Base-by-base conservation (phyloP, 2,113 vertebrate genomes). In the Pygoscelis adeliae region DNA sequence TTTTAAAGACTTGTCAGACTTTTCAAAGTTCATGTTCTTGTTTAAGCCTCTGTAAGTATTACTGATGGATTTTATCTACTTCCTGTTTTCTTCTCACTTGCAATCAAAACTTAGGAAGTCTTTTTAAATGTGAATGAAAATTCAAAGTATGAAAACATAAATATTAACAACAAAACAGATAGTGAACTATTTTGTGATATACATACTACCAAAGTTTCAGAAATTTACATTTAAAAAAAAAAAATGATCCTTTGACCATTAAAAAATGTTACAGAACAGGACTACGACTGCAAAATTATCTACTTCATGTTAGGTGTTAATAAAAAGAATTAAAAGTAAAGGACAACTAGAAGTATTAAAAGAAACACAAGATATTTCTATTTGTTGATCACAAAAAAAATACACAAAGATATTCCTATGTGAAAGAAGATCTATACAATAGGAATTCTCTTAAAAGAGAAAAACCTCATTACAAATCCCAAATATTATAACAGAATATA, bases 11-110 rank as follows among this genome's bases (percentile, higher is more conserved):
- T 95, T 63, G 50, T 27, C 63, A 86, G n/a, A 83, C 15, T 89
- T 91, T 22, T 89, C 80, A 94, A 94, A 96, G 93, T 71, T 71
- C 32, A 19, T 84, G 58, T 47, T 94, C 71, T 79, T 61, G 11
- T 89, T 84, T 76, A 87, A 96, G 40, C 23, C 27, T 59, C 38
- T 86, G 0, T 18, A 78, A 91, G 67, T 29, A 47, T 76, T 83
- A 69, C 40, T 46, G 74, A 86, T 55, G 11, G 27, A 71, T 90
- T 88, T 80, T 87, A 89, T 92, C 77, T 62, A 63, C 40, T 74
- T 67, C 34, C 26, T 87, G 8, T 71, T 72, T 92, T 90, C 30
- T 71, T 87, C 62, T 77, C 58, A 73, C 22, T 73, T 56, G 44
- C 29, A 76, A 47, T 34, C 19, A 67, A 89, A 85, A 81, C 76